phyloP scores from a whole-genome alignment of 2,113 vertebrate species.

The Bos javanicus region DNA sequence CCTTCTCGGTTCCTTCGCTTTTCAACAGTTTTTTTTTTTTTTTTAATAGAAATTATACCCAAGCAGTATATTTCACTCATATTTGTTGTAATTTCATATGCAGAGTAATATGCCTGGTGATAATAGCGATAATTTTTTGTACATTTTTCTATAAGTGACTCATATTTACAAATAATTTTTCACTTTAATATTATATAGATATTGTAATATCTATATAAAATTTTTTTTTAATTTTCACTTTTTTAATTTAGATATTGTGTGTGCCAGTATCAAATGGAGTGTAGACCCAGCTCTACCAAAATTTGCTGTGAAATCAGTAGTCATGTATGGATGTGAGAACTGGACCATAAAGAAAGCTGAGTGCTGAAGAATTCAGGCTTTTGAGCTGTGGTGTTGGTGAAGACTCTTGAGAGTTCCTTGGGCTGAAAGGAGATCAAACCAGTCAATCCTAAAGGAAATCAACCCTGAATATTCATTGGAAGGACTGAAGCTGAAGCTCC shows the following conservation, averaged over 20 bases:
- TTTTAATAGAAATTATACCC: background rate
- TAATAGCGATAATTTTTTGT: background rate
- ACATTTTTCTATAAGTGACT: background rate
- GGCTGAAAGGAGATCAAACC: background rate
- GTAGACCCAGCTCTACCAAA: background rate
- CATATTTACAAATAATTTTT: background rate
- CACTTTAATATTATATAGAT: background rate
- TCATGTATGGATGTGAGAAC: background rate
- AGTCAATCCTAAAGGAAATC: background rate
- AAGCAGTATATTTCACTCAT: background rate
- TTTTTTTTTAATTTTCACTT: background rate
- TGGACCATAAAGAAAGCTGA: background rate
- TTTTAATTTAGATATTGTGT: background rate
- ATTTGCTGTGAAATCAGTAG: background rate
- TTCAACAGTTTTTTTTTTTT: background rate
- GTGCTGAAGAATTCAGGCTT: background rate
- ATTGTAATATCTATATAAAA: background rate
- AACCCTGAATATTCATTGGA: background rate
- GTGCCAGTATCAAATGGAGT: background rate
- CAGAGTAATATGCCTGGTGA: background rate
- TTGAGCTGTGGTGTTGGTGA: background rate
- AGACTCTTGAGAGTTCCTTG: background rate
- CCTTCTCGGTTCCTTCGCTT: background rate
- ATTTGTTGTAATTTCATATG: background rate
- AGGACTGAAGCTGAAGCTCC: background rate